Evolutionary conservation across 1,140 invertebrate species (phyloP).

Genomic region (Papilio aristodemus): DNA sequence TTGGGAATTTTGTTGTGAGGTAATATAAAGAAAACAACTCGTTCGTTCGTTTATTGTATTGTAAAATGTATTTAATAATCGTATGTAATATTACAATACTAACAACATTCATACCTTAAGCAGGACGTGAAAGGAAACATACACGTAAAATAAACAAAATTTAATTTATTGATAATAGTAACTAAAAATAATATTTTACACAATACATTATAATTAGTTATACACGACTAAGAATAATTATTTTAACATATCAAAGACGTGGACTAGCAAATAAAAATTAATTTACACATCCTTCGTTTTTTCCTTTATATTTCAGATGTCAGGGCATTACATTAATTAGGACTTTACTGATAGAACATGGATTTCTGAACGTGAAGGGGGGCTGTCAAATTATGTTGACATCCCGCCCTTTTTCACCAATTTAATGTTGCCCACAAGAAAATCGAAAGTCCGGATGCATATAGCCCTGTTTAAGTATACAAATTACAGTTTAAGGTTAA

Average conservation of each 20-base stretch:
- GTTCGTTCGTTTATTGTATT: constrained; percentile 33
- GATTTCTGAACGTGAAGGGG: constrained; percentile 12
- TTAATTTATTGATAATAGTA: constrained; percentile 79
- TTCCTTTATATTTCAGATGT: constrained; percentile 47
- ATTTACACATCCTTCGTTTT: constrained; percentile 65
- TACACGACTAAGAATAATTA: constrained; percentile 77
- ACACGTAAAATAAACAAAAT: constrained; percentile 76
- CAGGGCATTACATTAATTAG: constrained; percentile 46
- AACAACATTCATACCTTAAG: constrained; percentile 29
- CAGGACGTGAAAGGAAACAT: constrained; percentile 43
- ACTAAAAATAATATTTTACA: constrained; percentile 79
- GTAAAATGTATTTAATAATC: constrained; percentile 33
- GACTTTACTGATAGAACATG: not conserved
- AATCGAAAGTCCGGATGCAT: constrained; percentile 10
- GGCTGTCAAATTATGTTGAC: constrained; percentile 14
- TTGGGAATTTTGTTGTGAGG: not conserved
- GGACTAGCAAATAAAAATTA: constrained; percentile 78
- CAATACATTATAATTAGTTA: constrained; percentile 79
- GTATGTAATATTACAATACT: constrained; percentile 31
- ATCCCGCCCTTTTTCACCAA: constrained; percentile 34
- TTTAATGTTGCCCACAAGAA: constrained; percentile 25
- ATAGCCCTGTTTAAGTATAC: constrained; percentile 42
- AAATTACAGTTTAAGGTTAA: constrained; percentile 60
- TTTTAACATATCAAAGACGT: constrained; percentile 75
- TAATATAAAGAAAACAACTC: constrained; percentile 15